Evolutionary conservation across 1,140 invertebrate species (phyloP).

Genomic region (Potamilus streckersoni): DNA sequence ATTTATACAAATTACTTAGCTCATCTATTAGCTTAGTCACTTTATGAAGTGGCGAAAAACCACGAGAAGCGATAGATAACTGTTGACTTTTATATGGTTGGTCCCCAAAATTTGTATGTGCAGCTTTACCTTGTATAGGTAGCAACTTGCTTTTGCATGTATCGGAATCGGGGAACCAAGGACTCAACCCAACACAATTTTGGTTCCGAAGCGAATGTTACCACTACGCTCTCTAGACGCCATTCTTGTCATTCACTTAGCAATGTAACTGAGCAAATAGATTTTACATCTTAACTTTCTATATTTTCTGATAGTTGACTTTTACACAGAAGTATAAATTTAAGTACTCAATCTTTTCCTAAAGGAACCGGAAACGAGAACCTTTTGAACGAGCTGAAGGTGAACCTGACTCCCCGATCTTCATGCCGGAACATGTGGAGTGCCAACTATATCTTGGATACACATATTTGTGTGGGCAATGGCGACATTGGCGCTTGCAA

Average conservation of each 20-base stretch:
- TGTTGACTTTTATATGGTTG: no score
- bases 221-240: background rate
- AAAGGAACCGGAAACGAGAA: conserved; percentile 25
- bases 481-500: conserved; percentile 53
- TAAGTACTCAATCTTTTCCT: background rate
- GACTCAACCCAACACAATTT: background rate
- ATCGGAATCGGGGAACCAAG: no score
- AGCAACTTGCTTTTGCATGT: no score
- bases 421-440: conserved; percentile 48
- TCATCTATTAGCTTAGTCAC: no score
- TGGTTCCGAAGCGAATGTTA: background rate
- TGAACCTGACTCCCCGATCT: conserved; percentile 40
- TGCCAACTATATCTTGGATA: conserved; percentile 45
- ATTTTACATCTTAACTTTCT: background rate
- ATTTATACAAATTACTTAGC: no score
- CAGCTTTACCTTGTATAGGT: no score
- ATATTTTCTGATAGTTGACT: background rate
- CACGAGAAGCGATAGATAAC: no score
- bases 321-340: background rate
- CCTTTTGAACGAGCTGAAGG: conserved; percentile 46
- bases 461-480: conserved; percentile 54
- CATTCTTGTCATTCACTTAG: background rate
- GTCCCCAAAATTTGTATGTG: no score
- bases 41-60: no score
- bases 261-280: background rate